Base-by-base conservation (phyloP, 1,140 invertebrate genomes). In the Neodiprion lecontei region DNA sequence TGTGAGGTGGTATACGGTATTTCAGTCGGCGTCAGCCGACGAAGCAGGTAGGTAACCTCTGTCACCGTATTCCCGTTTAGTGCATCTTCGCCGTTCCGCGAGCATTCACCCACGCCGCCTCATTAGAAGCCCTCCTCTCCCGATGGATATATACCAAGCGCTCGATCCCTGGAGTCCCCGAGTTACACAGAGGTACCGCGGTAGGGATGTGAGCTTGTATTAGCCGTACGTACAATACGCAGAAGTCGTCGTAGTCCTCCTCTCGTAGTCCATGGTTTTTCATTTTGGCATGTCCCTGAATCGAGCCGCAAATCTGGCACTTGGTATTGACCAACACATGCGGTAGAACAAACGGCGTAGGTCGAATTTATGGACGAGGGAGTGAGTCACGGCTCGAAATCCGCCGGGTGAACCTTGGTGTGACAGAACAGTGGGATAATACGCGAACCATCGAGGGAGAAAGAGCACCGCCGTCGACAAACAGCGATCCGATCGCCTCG, bases 401-500 rank as follows among this genome's bases (percentile, higher is more conserved):
- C 53, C n/a, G 8, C 53, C 67, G 10, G 67, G 40, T 21, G 67
- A 69, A 69, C 67, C 11, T 14, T 65, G n/a, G 23, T 21, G 48
- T 81, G 80, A 81, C 80, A 81, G 80, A 75, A 81, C 80, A 81
- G 80, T 81, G 71, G 78, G 67, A 47, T 69, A 69, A 47, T 23
- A 5, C 17, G 67, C 9, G 67, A 21, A 69, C 67, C 67, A 3
- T 0, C 70, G 74, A 74, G 70, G 72, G 50, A 76, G 79, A 50
- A 75, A 75, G 67, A 23, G 17, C 23, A 69, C 40, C 67, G 67
- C 74, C 48, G 70, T 17, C 21, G 70, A 71, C 48, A 71, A 71
- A 23, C 48, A 17, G 70, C 76, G 80, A 81, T 81, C 70, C 74
- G 72, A 81, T 81, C 70, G 70, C 70, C 70, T 47, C 70, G 70